phyloP scores from a whole-genome alignment of 2,113 vertebrate species.

The Phycodurus eques region DNA sequence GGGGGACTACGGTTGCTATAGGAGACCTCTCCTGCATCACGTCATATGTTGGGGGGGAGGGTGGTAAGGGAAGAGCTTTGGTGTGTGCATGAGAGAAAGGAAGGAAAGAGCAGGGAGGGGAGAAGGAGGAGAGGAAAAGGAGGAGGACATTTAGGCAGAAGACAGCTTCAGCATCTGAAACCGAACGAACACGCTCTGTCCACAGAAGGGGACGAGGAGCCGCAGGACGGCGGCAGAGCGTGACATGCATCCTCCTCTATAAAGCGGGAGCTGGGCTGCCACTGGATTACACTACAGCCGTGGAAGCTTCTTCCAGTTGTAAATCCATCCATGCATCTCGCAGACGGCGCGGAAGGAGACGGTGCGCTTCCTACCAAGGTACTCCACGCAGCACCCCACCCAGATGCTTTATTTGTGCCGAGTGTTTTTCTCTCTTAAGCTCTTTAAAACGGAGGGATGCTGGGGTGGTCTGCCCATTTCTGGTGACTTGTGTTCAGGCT shows the following conservation, averaged over 20 bases:
- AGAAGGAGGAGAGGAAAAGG: slow-evolving; percentile 22
- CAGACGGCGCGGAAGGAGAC: slow-evolving; percentile 49
- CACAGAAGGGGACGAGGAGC: slow-evolving; percentile 53
- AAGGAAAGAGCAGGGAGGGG: slow-evolving; percentile 4
- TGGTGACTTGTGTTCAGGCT: slow-evolving; percentile 24
- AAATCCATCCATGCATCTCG: slow-evolving; percentile 63
- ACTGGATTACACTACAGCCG: slow-evolving; percentile 62
- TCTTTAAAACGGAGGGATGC: neutral
- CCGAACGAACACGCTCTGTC: slow-evolving; percentile 47
- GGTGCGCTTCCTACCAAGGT: slow-evolving; percentile 64
- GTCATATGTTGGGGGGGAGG: slow-evolving; percentile 50
- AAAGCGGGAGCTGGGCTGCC: slow-evolving; percentile 51
- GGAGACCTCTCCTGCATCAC: slow-evolving; percentile 72
- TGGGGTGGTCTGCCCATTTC: slow-evolving; percentile 7
- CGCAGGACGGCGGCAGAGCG: slow-evolving; percentile 46
- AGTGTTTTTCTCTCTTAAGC: neutral
- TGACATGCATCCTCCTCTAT: slow-evolving; percentile 40
- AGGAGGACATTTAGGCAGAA: slow-evolving; percentile 67
- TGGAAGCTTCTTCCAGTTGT: slow-evolving; percentile 60
- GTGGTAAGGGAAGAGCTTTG: slow-evolving; percentile 22
- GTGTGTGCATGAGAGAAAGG: slow-evolving; percentile 36
- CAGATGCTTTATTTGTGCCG: slow-evolving; percentile 18
- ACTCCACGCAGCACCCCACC: slow-evolving; percentile 51
- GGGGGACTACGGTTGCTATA: slow-evolving; percentile 70
- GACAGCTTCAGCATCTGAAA: slow-evolving; percentile 56